Base-by-base conservation (phyloP, 1,140 invertebrate genomes). In the Macrobrachium nipponense region DNA sequence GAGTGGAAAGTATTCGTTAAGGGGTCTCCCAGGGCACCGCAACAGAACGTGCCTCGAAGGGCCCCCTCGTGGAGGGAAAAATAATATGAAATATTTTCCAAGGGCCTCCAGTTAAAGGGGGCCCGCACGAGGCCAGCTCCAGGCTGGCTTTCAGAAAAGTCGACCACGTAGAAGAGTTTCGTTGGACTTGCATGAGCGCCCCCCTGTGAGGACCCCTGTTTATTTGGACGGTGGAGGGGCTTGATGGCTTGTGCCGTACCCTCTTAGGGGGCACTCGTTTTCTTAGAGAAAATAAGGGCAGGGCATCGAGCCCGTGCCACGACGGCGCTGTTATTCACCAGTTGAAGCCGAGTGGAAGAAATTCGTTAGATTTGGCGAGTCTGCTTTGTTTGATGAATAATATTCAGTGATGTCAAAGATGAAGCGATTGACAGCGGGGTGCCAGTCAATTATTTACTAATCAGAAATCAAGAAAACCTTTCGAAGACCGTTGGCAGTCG, bases 1-100 rank as follows among this genome's bases (percentile, higher is more conserved):
- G 82, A 84, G 82, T 84, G 82, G 82, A 77, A 84, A 77, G 61
- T 68, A 43, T 77, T 84, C 61, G 72, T 66, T 76, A 60, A 58
- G 18, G 59, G 51, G 51, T 51, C 51, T 51, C 51, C 51, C 51
- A 51, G 51, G 51, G 51, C 5, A 51, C 51, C 51, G 8, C 51
- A 51, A 51, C 51, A 51, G 51, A 5, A 12, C 12, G 51, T 51
- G 51, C 51, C 72, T 36, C 44, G 59, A 44, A 27, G 59, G 43
- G 73, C 64, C 61, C 72, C 61, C 61, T 18, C 23, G 7, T 23
- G 27, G 76, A 10, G 51, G 44, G 11, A 12, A 18, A 18, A 18
- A 18, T 8, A 27, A 43, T 15, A 17, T 17, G n/a, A 58, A 36
- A 68, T 36, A 68, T 27, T 27, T 60, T 60, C 12, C 36, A 43